Percentiles rank a stretch among this genome's conserved stretches.
These are phyloP conservation scores for Octodonta nipae DNA, from an alignment of 2,888 invertebrate species.

Conservation along the genomic window DNA sequence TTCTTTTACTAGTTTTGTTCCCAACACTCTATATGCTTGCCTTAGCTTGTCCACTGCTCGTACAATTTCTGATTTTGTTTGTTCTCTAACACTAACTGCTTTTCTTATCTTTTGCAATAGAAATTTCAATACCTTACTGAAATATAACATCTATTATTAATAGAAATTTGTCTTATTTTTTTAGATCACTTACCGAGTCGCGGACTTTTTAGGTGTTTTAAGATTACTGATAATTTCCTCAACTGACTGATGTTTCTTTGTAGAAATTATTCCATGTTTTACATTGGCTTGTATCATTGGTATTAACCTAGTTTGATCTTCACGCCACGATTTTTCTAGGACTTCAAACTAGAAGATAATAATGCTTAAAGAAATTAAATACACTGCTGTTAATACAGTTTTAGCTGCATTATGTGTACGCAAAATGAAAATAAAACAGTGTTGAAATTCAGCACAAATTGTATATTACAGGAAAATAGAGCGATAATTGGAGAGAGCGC, in stretches of 20 bases:
- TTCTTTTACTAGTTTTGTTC: constrained; percentile 42
- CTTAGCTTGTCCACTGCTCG: constrained; percentile 45
- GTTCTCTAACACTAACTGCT: constrained; percentile 51
- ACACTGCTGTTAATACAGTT: too few species aligned
- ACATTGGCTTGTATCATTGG: constrained; percentile 44
- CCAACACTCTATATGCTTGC: constrained; percentile 44
- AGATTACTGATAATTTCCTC: constrained; percentile 40
- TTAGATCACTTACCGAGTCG: constrained; percentile 36
- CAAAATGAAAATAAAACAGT: too few species aligned
- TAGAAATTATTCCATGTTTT: constrained; percentile 26
- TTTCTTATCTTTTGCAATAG: constrained; percentile 47
- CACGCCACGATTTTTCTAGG: constrained; percentile 49
- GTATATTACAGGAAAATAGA: too few species aligned
- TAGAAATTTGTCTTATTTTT: not conserved
- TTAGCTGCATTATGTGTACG: too few species aligned
- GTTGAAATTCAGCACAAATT: too few species aligned
- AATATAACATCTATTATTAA: too few species aligned
- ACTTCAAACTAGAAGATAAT: constrained; percentile 54
- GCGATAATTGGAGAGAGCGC: too few species aligned
- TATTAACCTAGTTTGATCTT: constrained; percentile 48
- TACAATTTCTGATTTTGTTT: constrained; percentile 49
- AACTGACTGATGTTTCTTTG: constrained; percentile 24
- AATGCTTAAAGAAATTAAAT: too few species aligned
- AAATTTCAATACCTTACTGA: constrained; percentile 46
- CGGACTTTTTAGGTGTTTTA: constrained; percentile 37